A percentile compares a stretch with the other conserved stretches of the same genome.
These are phyloP conservation scores for Hassar affinis DNA, from an alignment of 2,113 vertebrate genomes.

Conservation along the genomic window DNA sequence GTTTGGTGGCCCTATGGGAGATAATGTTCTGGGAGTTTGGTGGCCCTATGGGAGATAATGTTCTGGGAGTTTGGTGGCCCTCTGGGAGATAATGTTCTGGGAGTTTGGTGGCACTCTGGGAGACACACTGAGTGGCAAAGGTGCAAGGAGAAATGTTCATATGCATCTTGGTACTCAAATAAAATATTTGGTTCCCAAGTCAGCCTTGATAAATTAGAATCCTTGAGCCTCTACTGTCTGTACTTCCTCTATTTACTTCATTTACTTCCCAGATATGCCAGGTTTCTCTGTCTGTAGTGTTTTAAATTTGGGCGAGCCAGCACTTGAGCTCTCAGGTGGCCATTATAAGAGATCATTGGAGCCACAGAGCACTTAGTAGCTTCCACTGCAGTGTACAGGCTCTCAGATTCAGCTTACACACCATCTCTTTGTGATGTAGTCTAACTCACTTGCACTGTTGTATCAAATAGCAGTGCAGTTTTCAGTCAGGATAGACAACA, in stretches of 20 bases:
- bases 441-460: conserved; percentile 9
- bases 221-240: neutral
- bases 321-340: conserved; percentile 17
- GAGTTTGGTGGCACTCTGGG: no score
- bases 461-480: conserved; percentile 1
- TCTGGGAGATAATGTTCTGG: no score
- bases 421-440: conserved; percentile 14
- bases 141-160: no score
- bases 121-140: no score
- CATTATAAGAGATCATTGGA: conserved; percentile 28
- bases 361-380: conserved; percentile 34
- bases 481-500: neutral
- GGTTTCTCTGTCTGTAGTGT: neutral
- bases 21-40: no score
- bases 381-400: conserved; percentile 25
- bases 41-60: no score
- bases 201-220: neutral
- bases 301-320: conserved; percentile 11
- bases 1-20: no score
- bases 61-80: no score
- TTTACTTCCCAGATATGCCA: neutral
- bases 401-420: conserved; percentile 19
- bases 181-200: neutral
- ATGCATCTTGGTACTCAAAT: no score
- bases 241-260: neutral